Percentiles rank a stretch among this genome's conserved stretches.
Conservation (phyloP, 1,140 invertebrate species). For the Formica exsecta region DNA sequence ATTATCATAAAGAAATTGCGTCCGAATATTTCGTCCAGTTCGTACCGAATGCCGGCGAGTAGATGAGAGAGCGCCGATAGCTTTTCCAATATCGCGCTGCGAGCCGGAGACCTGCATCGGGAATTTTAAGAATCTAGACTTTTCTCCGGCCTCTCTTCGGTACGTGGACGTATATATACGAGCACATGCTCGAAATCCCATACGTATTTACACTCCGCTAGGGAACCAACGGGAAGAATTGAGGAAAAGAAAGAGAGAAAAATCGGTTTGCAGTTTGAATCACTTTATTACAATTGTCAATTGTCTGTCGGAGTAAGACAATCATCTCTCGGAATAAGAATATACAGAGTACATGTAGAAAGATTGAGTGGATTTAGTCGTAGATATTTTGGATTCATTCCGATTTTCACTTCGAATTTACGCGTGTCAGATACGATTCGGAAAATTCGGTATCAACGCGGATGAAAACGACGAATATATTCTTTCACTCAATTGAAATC, state of each 20-base stretch:
- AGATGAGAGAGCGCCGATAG: conserved; percentile 75
- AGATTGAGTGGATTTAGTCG: conserved; percentile 4
- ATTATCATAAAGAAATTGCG: conserved; percentile 81
- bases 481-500: not conserved
- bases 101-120: conserved; percentile 45
- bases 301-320: conserved; percentile 20
- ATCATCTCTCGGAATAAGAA: not conserved
- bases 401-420: not conserved
- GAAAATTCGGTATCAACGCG: not conserved
- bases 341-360: not conserved
- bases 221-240: conserved; percentile 8
- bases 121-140: conserved; percentile 75
- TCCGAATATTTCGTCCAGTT: conserved; percentile 76
- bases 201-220: conserved; percentile 52
- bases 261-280: conserved; percentile 58
- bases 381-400: conserved; percentile 3
- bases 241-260: conserved; percentile 36
- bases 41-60: conserved; percentile 75
- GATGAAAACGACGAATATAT: not conserved
- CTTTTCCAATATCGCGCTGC: conserved; percentile 74
- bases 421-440: not conserved
- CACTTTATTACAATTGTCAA: conserved; percentile 54
- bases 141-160: conserved; percentile 12
- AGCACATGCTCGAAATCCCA: conserved; percentile 30
- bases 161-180: conserved; percentile 15